A percentile compares a stretch with the other conserved stretches of the same genome.
Conservation (phyloP, 2,888 invertebrate species). For the Philereme transversata region DNA sequence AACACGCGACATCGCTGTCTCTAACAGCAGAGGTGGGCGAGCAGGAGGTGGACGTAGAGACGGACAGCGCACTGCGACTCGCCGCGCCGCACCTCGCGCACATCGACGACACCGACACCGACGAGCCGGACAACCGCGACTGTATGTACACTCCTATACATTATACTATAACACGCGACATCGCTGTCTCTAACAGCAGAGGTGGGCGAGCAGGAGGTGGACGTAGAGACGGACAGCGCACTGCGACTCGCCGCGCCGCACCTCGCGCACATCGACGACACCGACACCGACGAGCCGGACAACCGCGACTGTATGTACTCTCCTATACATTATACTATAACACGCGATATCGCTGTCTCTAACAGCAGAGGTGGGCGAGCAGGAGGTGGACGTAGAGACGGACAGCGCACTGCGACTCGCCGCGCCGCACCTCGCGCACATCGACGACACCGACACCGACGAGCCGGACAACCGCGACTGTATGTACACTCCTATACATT, state of each 20-base stretch:
- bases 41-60: slow-evolving; percentile 26
- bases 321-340: too few species aligned
- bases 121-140: slow-evolving; percentile 68
- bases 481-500: slow-evolving; percentile 48
- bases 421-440: slow-evolving; percentile 80
- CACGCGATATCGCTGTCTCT: slow-evolving; percentile 24
- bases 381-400: slow-evolving; percentile 25
- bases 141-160: slow-evolving; percentile 56
- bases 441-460: slow-evolving; percentile 85
- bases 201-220: slow-evolving; percentile 19
- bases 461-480: slow-evolving; percentile 68
- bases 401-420: slow-evolving; percentile 51
- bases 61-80: slow-evolving; percentile 49
- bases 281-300: slow-evolving; percentile 81
- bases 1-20: slow-evolving; percentile 23
- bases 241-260: slow-evolving; percentile 60
- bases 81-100: slow-evolving; percentile 78
- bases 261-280: slow-evolving; percentile 86
- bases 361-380: slow-evolving; percentile 15
- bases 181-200: slow-evolving; percentile 21
- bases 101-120: slow-evolving; percentile 85
- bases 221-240: slow-evolving; percentile 39
- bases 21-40: slow-evolving; percentile 16
- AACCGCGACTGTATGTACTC: slow-evolving; percentile 63
- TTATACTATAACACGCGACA: slow-evolving; percentile 15